Base-by-base conservation (phyloP, 2,113 vertebrate genomes). In the Tachysurus fulvidraco region DNA sequence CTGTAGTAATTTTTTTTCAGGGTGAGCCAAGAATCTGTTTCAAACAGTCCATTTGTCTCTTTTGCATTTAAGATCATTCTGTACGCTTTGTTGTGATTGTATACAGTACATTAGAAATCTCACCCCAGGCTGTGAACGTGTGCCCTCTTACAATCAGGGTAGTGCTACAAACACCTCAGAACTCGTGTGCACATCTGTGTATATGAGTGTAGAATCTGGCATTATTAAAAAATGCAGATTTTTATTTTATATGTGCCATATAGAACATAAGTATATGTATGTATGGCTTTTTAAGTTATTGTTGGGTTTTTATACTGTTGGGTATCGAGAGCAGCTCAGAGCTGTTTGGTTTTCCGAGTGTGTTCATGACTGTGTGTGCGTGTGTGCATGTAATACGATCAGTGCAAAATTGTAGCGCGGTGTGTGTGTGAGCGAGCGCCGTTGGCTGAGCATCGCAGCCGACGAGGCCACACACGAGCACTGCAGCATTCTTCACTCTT, bases 391-490 rank as follows among this genome's bases (percentile, higher is more conserved):
- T 83, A 79, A 89, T 81, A 23, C 69, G 88, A 89, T 85, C 88
- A 25, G 60, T 25, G 41, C 44, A 62, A 85, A 83, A 78, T 73
- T 5, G 25, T 87, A 21, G 59, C 23, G 19, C 28, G 11, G 77
- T 73, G 55, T 73, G 55, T 73, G 55, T 28, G 83, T 67, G 59
- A 82, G 76, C 52, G 36, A 80, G 83, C 36, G 13, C 25, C 23
- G 23, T 83, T 81, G 76, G 76, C 62, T 74, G 30, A 76, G 67
- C 28, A 30, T 52, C 13, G 55, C 55, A 87, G 85, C 85, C 83
- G 59, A 44, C 13, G 77, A 78, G 88, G 88, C 88, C 86, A 89
- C 88, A 89, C 85, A 89, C 88, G 74, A 84, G 17, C 82, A 89
- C 28, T 41, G 16, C 84, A 44, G 60, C 76, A 80, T 64, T 21